Conservation (phyloP, 2,797 vertebrate species). For the Pteronotus mesoamericanus region DNA sequence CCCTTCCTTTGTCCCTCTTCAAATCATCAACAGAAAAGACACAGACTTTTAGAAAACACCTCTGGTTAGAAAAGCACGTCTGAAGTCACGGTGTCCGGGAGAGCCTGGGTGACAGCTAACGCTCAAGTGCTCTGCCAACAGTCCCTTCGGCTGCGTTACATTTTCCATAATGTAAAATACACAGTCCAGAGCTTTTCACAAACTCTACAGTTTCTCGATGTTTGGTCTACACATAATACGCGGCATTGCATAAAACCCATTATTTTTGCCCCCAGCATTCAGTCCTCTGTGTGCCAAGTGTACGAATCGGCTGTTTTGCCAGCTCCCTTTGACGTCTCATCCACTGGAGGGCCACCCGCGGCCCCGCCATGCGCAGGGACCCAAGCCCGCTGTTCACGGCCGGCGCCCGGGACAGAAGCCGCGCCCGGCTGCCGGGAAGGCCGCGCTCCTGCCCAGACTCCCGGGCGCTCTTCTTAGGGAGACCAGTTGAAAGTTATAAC, state of each 20-base stretch:
- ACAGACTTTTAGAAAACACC: not conserved
- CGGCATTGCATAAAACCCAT: not conserved
- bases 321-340: conserved; percentile 35
- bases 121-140: not conserved
- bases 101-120: not conserved
- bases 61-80: not conserved
- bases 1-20: not conserved
- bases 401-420: too few species aligned
- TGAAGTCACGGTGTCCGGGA: not conserved
- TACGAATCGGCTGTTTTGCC: conserved; percentile 49
- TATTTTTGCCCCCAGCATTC: not conserved
- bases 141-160: not conserved
- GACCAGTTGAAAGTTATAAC: not conserved
- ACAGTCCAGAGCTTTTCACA: not conserved
- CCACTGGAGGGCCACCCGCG: not conserved
- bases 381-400: not conserved
- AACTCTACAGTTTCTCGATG: not conserved
- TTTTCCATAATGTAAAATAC: not conserved
- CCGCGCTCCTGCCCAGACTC: not conserved
- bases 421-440: too few species aligned
- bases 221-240: conserved; percentile 41
- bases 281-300: not conserved
- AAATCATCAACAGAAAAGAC: not conserved
- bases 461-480: not conserved
- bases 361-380: not conserved